These are phyloP conservation scores for Neopipo cinnamomea DNA, from an alignment of 2,113 vertebrate species.

Conservation along the genomic window DNA sequence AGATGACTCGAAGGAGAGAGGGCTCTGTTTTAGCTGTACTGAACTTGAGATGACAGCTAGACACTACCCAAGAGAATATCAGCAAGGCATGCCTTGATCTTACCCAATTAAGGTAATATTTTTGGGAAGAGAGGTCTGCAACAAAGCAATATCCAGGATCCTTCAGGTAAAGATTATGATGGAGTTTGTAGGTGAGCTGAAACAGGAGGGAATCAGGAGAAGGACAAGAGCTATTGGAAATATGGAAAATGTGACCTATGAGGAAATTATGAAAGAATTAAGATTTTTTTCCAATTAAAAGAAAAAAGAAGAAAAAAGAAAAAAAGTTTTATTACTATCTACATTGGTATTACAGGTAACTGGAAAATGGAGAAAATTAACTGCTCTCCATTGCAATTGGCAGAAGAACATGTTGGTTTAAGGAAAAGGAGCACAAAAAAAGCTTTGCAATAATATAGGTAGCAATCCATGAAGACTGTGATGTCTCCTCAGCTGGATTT, in stretches of 20 bases:
- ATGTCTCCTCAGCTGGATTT: background rate
- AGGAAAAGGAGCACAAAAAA: background rate
- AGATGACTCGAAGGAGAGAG: background rate
- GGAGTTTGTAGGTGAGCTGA: background rate
- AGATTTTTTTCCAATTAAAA: background rate
- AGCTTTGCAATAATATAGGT: rapidly evolving
- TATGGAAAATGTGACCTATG: background rate
- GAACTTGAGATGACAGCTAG: background rate
- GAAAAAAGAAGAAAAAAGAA: background rate
- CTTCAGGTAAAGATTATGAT: background rate
- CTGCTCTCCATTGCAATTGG: background rate
- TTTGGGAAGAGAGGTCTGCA: background rate
- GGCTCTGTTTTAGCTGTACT: background rate
- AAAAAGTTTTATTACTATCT: background rate
- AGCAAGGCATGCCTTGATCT: background rate
- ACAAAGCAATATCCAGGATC: background rate
- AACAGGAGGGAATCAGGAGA: background rate
- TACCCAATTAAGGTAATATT: background rate
- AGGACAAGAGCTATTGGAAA: background rate
- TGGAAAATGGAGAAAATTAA: background rate
- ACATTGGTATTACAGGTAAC: background rate
- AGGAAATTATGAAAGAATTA: background rate
- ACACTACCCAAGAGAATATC: background rate
- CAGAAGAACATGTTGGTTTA: background rate
- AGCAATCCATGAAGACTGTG: background rate